Evolutionary conservation across 2,113 vertebrate species (phyloP).

Genomic region (Xerus inauris): DNA sequence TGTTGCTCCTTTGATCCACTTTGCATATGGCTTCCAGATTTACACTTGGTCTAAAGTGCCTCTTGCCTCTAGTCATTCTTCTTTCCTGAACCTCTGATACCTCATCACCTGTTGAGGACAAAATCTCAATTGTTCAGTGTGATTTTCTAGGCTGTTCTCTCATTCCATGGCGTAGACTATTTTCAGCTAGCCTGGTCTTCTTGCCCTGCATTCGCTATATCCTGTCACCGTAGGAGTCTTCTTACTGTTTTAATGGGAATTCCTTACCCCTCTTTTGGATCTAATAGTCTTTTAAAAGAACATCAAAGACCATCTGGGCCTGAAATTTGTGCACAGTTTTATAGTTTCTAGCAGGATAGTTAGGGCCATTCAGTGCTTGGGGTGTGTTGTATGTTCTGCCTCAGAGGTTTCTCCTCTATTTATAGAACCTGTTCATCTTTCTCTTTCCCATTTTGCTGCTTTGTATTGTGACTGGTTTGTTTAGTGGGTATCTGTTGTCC

Average conservation of each 20-base stretch:
- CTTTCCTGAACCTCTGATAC: background rate
- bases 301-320: background rate
- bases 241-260: background rate
- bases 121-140: background rate
- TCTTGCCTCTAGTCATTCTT: background rate
- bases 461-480: background rate
- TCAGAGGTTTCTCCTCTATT: background rate
- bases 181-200: background rate
- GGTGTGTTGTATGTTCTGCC: background rate
- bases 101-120: background rate
- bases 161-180: background rate
- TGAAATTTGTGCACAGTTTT: background rate
- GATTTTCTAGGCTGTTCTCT: background rate
- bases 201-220: background rate
- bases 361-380: background rate
- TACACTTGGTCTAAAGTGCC: background rate
- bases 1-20: background rate
- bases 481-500: background rate
- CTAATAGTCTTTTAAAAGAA: slow-evolving; percentile 4
- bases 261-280: background rate
- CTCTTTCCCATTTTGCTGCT: background rate
- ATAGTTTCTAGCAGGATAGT: background rate
- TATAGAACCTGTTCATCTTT: background rate
- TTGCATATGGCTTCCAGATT: background rate
- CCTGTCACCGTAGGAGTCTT: background rate